A percentile compares a stretch with the other conserved stretches of the same genome.
phyloP scores from a whole-genome alignment of 2,797 vertebrate species.

The Mormyrus hasselquistii region DNA sequence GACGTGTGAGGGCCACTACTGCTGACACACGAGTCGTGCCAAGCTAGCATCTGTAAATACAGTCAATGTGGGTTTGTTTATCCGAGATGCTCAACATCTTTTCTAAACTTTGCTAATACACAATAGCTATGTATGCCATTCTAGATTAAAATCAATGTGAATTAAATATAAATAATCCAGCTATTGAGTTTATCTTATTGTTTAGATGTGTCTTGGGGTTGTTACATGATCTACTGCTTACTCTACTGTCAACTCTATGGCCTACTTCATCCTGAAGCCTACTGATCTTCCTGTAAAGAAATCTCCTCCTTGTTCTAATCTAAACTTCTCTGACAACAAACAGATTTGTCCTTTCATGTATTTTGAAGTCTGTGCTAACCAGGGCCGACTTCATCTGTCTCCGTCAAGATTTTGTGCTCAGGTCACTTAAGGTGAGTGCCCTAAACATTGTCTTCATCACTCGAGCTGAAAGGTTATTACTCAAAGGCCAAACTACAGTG shows the following conservation, averaged over 20 bases:
- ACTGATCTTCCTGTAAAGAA: not conserved
- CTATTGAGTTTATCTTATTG: not conserved
- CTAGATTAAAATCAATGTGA: not conserved
- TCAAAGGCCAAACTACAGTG: not conserved
- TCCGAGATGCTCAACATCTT: not conserved
- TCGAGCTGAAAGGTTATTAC: not conserved
- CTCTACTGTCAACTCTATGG: not conserved
- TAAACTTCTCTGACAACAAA: not conserved
- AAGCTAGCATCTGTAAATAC: not conserved
- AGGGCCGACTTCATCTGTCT: not conserved
- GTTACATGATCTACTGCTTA: not conserved
- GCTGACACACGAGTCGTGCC: not conserved
- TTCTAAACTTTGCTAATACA: not conserved
- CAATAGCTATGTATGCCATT: not conserved
- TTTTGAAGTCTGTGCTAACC: not conserved
- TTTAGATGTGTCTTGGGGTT: not conserved
- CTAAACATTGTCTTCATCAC: not conserved
- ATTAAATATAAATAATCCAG: not conserved
- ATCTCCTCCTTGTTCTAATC: not conserved
- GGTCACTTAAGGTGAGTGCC: not conserved
- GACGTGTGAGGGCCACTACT: not conserved
- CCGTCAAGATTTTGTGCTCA: not conserved
- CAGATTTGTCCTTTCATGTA: not conserved
- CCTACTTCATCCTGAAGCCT: not conserved
- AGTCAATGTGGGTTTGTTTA: not conserved